A percentile compares a stretch with the other conserved stretches of the same genome.
These are phyloP conservation scores for Cephalopachus bancanus DNA, from an alignment of 2,797 vertebrate species.

Conservation along the genomic window DNA sequence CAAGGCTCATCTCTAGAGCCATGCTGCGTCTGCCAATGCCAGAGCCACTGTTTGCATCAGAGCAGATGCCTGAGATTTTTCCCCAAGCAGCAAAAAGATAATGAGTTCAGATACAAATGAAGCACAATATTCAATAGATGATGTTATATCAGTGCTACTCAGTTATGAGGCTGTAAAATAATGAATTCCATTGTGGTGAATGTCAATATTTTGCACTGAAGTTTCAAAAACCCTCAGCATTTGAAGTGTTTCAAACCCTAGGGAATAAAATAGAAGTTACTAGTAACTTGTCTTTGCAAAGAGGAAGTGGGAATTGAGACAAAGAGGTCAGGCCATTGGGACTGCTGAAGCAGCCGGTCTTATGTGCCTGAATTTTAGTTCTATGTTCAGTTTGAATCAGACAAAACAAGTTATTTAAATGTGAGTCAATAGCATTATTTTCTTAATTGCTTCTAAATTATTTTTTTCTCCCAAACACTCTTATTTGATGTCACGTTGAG, in stretches of 20 bases:
- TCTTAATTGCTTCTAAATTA: constrained; percentile 59
- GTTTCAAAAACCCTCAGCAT: constrained; percentile 46
- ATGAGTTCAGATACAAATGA: constrained; percentile 27
- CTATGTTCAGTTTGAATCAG: constrained; percentile 65
- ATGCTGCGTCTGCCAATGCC: background rate
- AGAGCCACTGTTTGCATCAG: background rate
- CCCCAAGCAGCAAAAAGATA: background rate
- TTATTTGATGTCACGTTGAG: constrained; percentile 32
- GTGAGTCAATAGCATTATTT: constrained; percentile 57
- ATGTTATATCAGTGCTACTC: constrained; percentile 11
- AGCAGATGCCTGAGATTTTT: background rate
- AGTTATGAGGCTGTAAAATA: constrained; percentile 11
- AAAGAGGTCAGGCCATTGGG: background rate
- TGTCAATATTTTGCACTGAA: constrained; percentile 10
- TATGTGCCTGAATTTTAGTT: constrained; percentile 19
- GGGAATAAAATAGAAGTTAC: constrained; percentile 33
- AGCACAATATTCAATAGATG: background rate
- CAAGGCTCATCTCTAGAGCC: background rate
- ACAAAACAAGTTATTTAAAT: constrained; percentile 66
- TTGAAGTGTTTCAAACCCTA: background rate
- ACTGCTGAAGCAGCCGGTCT: background rate
- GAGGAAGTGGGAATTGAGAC: constrained; percentile 43
- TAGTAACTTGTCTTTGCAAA: constrained; percentile 29
- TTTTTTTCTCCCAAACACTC: constrained; percentile 40
- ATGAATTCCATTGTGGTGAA: background rate